Conservation (phyloP, 2,113 vertebrate genomes). For the Eira barbara region DNA sequence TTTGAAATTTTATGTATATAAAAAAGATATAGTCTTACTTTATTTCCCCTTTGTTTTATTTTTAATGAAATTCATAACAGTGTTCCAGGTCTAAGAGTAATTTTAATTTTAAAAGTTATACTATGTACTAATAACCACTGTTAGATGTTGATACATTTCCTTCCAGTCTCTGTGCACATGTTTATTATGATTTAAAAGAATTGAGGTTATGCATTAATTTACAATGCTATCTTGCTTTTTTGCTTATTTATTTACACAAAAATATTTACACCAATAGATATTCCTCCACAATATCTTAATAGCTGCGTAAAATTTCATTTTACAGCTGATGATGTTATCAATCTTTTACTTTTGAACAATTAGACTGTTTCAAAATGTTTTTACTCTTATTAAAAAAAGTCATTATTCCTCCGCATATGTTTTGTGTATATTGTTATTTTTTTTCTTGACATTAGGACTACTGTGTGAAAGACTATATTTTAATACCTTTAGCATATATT, state of each 20-base stretch:
- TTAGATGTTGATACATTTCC: background rate
- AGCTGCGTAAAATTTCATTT: background rate
- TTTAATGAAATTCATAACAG: background rate
- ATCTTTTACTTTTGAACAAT: background rate
- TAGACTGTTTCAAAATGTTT: background rate
- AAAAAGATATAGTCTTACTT: background rate
- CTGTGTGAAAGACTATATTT: background rate
- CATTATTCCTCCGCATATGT: background rate
- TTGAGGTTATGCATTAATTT: background rate
- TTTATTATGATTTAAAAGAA: background rate
- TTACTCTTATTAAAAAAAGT: background rate
- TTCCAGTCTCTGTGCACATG: background rate
- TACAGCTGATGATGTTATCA: background rate
- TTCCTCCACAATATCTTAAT: background rate
- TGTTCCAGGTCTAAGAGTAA: background rate
- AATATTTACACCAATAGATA: background rate
- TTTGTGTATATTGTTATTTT: background rate
- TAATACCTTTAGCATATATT: background rate
- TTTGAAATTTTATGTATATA: background rate
- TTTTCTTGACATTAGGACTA: background rate
- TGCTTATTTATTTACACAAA: conserved; percentile 19
- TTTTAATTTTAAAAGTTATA: background rate
- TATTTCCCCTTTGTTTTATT: background rate
- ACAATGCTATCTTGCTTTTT: background rate
- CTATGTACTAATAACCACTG: background rate